Evolutionary conservation across 2,113 vertebrate species (phyloP).

Genomic region (Bucco capensis): DNA sequence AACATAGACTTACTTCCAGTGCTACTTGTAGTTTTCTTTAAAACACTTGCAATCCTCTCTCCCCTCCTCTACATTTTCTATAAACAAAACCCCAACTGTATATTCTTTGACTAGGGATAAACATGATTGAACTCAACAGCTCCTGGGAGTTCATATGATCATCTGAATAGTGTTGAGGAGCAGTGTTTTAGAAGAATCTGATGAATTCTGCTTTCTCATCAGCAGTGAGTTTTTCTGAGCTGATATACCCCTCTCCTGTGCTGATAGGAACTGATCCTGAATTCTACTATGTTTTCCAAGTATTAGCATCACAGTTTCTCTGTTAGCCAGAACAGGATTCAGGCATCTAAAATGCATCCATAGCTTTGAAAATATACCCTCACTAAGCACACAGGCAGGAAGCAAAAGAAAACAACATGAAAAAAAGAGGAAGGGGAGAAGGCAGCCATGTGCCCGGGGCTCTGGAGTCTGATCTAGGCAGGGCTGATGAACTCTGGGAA

Average conservation of each 20-base stretch:
- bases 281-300: background rate
- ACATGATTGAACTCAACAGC: background rate
- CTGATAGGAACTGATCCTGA: background rate
- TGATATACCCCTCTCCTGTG: background rate
- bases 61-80: background rate
- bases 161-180: constrained; percentile 7
- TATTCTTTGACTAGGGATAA: constrained; percentile 13
- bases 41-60: background rate
- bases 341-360: background rate
- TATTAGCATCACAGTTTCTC: background rate
- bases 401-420: background rate
- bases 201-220: constrained; percentile 46
- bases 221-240: background rate
- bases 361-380: background rate
- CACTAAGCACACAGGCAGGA: background rate
- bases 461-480: background rate
- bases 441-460: accelerated
- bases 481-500: background rate
- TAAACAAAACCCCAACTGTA: background rate
- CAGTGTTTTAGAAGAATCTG: constrained; percentile 11
- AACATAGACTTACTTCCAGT: background rate
- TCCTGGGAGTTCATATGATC: constrained; percentile 6
- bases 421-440: constrained; percentile 32
- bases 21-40: background rate
- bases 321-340: background rate